Base-by-base conservation (phyloP, 2,113 vertebrate species). In the Euleptes europaea region DNA sequence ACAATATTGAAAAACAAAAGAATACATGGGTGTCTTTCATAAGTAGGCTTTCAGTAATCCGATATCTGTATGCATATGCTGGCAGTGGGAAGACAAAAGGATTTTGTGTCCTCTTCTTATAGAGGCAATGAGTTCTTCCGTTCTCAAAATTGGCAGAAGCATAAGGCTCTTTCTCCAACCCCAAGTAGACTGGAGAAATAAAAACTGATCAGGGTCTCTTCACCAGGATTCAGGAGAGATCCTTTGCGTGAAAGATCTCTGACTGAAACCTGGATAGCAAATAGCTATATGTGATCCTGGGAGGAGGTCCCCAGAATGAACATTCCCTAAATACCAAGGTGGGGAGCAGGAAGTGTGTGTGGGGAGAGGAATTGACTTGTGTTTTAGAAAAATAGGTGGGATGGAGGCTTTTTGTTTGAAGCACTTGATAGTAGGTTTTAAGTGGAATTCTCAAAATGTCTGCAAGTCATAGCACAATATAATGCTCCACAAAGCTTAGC, bases 401-500 rank as follows among this genome's bases (percentile, higher is more conserved):
- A 54, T 70, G 15, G 75, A 78, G 14, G 38, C 67, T 77, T 77
- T 47, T 31, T 42, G 19, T 57, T 33, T 47, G 54, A 63, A 78
- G 65, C 47, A 38, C 77, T 72, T 85, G 51, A 40, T 85, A 38
- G 40, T 31, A 80, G n/a, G 31, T 80, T 63, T 72, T 85, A 49
- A 28, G 57, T 65, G n/a, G 54, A 85, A 47, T 63, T 47, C 23
- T 28, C 40, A 78, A 84, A 21, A 49, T 77, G 69, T 51, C 33
- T 63, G 60, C 26, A 40, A 85, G 23, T 82, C 66, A 11, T 69
- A 75, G 71, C 51, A 76, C 0, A 87, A 84, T 71, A 54, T 63
- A 84, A 86, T 28, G 82, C 78, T 91, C 47, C 63, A 84, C 42
- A 47, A 47, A 42, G 76, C 44, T 89, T 88, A 73, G 67, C 78